phyloP scores from a whole-genome alignment of 2,113 vertebrate species.

The Gambusia holbrooki region DNA sequence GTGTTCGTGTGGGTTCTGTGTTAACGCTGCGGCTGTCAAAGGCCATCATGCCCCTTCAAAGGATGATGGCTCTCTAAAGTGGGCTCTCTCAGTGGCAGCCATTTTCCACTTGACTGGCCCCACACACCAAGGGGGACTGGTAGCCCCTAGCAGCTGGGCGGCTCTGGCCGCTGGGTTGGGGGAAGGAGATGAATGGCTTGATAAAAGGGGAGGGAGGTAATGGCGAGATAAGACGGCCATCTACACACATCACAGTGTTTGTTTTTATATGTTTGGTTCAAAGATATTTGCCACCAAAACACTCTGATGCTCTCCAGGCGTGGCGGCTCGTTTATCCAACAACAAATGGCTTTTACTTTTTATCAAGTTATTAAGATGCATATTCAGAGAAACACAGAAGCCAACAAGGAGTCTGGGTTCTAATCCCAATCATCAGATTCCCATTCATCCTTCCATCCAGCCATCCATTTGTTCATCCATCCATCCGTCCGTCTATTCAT shows the following conservation, averaged over 20 bases:
- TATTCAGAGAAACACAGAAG: background rate
- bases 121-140: conserved; percentile 76
- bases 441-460: too few relatives aligned
- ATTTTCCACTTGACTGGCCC: conserved; percentile 84
- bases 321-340: conserved; percentile 24
- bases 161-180: conserved; percentile 65
- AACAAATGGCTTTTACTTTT: conserved; percentile 7
- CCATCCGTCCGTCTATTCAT: too few relatives aligned
- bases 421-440: background rate
- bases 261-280: conserved; percentile 38
- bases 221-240: conserved; percentile 44
- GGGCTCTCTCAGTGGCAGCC: conserved; percentile 77
- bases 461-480: too few relatives aligned
- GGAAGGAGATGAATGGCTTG: conserved; percentile 64
- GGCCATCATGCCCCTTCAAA: conserved; percentile 81
- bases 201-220: conserved; percentile 55
- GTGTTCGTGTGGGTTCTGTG: conserved; percentile 65
- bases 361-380: conserved; percentile 9
- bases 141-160: conserved; percentile 73
- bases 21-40: conserved; percentile 80
- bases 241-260: conserved; percentile 57
- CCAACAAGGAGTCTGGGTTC: background rate
- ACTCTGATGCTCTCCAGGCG: conserved; percentile 26
- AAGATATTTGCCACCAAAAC: conserved; percentile 27
- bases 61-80: conserved; percentile 82